A percentile compares a stretch with the other conserved stretches of the same genome.
Evolutionary conservation across 2,797 vertebrate genomes (phyloP).

Genomic region (Sarcophilus harrisii): DNA sequence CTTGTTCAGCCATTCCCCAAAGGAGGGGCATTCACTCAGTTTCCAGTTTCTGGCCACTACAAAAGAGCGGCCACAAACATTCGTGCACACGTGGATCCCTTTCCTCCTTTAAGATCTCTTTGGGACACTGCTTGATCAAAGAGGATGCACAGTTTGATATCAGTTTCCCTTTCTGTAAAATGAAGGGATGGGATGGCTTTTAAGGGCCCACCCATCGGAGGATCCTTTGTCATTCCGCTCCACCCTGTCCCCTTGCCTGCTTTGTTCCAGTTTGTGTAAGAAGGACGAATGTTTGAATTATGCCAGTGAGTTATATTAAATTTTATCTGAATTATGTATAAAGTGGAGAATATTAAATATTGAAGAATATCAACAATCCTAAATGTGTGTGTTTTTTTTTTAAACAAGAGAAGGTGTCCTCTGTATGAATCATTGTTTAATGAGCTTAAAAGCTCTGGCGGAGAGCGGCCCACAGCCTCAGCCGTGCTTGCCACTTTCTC

Average conservation of each 20-base stretch:
- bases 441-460: constrained; percentile 35
- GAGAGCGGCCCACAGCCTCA: constrained; percentile 39
- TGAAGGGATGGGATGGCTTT: not conserved
- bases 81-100: no score
- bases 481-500: constrained; percentile 40
- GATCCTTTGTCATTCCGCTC: not conserved
- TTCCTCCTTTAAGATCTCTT: no score
- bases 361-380: constrained; percentile 60
- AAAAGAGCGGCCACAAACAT: no score
- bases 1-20: no score
- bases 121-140: no score
- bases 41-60: no score
- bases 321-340: constrained; percentile 51
- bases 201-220: not conserved
- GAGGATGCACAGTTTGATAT: not conserved
- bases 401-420: constrained; percentile 33
- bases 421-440: constrained; percentile 53
- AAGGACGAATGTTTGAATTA: constrained; percentile 45
- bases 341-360: constrained; percentile 62
- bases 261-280: constrained; percentile 33
- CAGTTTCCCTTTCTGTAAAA: not conserved
- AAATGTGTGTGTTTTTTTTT: constrained; percentile 37
- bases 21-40: no score
- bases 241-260: constrained; percentile 2
- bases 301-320: constrained; percentile 52